These are phyloP conservation scores for Mormyrus hasselquistii DNA, from an alignment of 2,797 vertebrate species.

Conservation along the genomic window DNA sequence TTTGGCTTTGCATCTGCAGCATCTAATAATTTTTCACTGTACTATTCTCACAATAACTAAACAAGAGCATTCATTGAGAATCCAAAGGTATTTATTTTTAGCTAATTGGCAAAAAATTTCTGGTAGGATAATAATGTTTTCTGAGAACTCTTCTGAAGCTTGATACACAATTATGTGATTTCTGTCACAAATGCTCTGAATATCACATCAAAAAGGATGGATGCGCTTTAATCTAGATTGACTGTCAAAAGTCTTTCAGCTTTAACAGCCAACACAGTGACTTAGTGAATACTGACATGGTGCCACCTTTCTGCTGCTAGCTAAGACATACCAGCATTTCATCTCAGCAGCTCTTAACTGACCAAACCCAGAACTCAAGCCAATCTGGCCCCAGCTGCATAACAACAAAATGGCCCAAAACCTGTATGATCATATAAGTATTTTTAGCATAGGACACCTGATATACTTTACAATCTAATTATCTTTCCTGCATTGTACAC, in stretches of 20 bases:
- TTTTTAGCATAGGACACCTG: background rate
- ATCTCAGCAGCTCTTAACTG: background rate
- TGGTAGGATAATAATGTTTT: background rate
- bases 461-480: background rate
- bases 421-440: background rate
- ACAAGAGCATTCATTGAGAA: background rate
- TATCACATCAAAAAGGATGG: background rate
- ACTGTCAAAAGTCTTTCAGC: background rate
- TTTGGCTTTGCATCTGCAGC: background rate
- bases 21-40: background rate
- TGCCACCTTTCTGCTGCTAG: background rate
- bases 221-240: background rate
- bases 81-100: background rate
- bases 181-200: background rate
- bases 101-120: background rate
- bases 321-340: background rate
- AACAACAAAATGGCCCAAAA: background rate
- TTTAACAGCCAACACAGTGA: background rate
- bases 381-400: background rate
- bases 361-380: background rate
- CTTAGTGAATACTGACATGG: background rate
- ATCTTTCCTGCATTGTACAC: background rate
- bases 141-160: background rate
- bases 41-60: background rate
- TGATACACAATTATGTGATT: background rate